Conservation (phyloP, 2,797 vertebrate genomes). For the Crax fasciolata region DNA sequence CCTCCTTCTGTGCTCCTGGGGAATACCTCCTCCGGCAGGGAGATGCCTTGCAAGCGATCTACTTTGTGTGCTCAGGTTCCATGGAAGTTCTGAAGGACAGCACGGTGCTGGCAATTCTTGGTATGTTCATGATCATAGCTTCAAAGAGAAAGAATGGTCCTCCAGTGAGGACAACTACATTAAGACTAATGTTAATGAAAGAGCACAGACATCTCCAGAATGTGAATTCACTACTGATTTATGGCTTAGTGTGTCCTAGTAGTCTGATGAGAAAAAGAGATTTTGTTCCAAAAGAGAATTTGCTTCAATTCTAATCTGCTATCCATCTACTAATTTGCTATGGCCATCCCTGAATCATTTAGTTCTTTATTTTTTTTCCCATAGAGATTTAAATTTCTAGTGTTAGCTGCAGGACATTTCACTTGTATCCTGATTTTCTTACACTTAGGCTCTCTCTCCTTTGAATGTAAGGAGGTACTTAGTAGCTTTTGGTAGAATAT, state of each 20-base stretch:
- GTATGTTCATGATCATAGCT: conserved; percentile 80
- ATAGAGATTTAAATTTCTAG: neutral
- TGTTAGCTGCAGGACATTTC: neutral
- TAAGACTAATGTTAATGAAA: neutral
- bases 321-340: neutral
- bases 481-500: neutral
- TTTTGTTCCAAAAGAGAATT: neutral
- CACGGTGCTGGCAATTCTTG: conserved; percentile 96
- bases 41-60: conserved; percentile 96
- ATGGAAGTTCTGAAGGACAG: conserved; percentile 98
- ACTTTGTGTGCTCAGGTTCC: conserved; percentile 97
- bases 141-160: neutral
- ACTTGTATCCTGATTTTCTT: neutral
- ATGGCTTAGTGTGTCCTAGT: neutral
- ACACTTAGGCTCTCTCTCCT: neutral
- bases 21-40: conserved; percentile 97
- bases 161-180: neutral
- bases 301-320: neutral
- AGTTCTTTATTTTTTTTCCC: neutral
- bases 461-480: neutral
- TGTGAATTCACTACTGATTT: neutral
- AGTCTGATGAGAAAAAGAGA: neutral
- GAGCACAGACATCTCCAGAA: neutral
- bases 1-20: conserved; percentile 97
- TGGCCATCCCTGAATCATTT: neutral